These are phyloP conservation scores for Rhingia campestris DNA, from an alignment of 2,888 invertebrate genomes.

Conservation along the genomic window DNA sequence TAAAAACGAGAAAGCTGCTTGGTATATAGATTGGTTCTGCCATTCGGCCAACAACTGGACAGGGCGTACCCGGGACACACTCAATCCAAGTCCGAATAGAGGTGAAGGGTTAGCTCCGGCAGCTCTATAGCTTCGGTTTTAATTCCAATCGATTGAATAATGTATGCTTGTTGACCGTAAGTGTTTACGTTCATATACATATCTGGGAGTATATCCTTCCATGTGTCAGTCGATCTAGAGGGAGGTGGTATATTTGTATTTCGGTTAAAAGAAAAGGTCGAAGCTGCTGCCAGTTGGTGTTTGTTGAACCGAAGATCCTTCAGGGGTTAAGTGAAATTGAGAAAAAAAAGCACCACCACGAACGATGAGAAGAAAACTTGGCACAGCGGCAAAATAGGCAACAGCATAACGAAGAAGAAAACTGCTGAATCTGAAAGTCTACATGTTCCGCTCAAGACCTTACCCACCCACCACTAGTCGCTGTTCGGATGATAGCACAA, in stretches of 20 bases:
- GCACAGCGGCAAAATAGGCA: slow-evolving; percentile 22
- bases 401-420: slow-evolving; percentile 34
- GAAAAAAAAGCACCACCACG: slow-evolving; percentile 27
- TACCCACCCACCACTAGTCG: neutral
- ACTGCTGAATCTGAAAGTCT: slow-evolving; percentile 54
- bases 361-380: neutral
- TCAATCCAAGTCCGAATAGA: slow-evolving; percentile 17
- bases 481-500: neutral
- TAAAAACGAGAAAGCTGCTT: slow-evolving; percentile 8
- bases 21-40: slow-evolving; percentile 17
- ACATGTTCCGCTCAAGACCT: neutral
- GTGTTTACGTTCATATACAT: slow-evolving; percentile 57
- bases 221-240: neutral
- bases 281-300: slow-evolving; percentile 70
- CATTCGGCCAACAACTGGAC: slow-evolving; percentile 39
- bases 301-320: slow-evolving; percentile 69
- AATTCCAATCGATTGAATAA: slow-evolving; percentile 73
- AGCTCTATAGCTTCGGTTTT: slow-evolving; percentile 57
- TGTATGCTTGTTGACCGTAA: slow-evolving; percentile 70
- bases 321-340: slow-evolving; percentile 69
- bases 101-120: slow-evolving; percentile 52
- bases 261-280: slow-evolving; percentile 65
- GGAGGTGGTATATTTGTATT: slow-evolving; percentile 54
- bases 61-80: neutral
- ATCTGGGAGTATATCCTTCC: slow-evolving; percentile 4